Percentiles rank a stretch among this genome's conserved stretches.
These are phyloP conservation scores for Epistrophella euchroma DNA, from an alignment of 2,888 invertebrate species.

Conservation along the genomic window DNA sequence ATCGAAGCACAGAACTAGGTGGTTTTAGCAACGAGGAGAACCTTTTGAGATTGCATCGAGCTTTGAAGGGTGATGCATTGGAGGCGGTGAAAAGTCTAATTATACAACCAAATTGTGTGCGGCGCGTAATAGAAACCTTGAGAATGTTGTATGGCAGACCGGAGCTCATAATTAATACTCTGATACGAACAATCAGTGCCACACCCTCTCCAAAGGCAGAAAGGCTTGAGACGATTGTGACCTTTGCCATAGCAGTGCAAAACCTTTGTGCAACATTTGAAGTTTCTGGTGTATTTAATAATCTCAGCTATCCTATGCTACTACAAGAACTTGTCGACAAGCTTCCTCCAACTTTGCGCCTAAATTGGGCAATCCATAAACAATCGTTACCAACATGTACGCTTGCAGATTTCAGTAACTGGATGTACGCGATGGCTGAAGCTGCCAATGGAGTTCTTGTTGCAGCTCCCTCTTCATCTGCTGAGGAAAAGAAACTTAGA, in stretches of 20 bases:
- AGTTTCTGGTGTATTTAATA: neutral
- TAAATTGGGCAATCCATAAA: conserved; percentile 50
- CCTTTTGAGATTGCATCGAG: neutral
- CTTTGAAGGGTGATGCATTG: conserved; percentile 21
- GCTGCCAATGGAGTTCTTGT: neutral
- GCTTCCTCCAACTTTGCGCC: conserved; percentile 22
- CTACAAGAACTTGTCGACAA: conserved; percentile 49
- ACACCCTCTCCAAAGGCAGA: conserved; percentile 6
- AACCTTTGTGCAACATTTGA: conserved; percentile 17
- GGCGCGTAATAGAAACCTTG: conserved; percentile 16
- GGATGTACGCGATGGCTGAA: conserved; percentile 28
- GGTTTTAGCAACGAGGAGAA: conserved; percentile 8
- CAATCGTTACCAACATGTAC: neutral
- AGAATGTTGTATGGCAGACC: conserved; percentile 29
- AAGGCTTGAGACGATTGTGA: neutral
- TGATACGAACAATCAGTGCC: neutral
- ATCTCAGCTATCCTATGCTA: conserved; percentile 33
- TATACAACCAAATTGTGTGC: conserved; percentile 32
- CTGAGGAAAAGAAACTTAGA: neutral
- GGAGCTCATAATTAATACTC: conserved; percentile 27
- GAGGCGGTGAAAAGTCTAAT: conserved; percentile 35
- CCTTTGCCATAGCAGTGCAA: conserved; percentile 23
- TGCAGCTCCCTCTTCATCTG: neutral
- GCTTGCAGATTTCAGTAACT: conserved; percentile 27
- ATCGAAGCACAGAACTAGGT: conserved; percentile 18